These are phyloP conservation scores for Fringilla coelebs DNA, from an alignment of 2,797 vertebrate genomes.

Conservation along the genomic window DNA sequence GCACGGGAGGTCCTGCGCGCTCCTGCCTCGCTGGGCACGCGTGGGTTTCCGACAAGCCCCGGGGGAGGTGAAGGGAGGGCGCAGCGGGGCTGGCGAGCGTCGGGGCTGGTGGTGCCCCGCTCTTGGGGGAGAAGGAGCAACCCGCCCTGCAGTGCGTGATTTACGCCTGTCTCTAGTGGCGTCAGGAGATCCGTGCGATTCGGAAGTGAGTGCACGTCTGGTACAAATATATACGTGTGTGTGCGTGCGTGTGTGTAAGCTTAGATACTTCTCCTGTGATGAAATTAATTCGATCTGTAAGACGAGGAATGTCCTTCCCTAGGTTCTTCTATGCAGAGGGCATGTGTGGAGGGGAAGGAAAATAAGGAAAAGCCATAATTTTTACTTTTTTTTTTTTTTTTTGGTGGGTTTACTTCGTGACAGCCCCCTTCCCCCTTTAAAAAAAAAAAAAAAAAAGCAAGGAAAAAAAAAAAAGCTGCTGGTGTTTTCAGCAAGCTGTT, in stretches of 20 bases:
- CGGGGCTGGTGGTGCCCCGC: background rate
- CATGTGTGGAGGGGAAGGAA: background rate
- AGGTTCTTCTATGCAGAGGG: constrained; percentile 41
- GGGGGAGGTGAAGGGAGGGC: background rate
- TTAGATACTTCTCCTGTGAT: background rate
- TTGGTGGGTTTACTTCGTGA: background rate
- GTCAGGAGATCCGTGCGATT: constrained; percentile 51
- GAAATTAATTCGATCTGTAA: background rate
- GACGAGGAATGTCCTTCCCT: background rate
- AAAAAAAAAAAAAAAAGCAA: background rate
- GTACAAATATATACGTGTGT: background rate
- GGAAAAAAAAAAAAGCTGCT: background rate
- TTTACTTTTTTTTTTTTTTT: background rate
- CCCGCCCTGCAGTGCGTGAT: constrained; percentile 21
- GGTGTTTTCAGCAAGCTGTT: constrained; percentile 59
- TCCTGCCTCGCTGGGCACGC: background rate
- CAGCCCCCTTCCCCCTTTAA: background rate
- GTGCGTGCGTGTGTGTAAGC: background rate
- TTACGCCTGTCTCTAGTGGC: constrained; percentile 47
- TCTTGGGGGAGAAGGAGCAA: background rate
- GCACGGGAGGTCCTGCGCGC: background rate
- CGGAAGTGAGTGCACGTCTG: constrained; percentile 63
- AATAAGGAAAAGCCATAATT: background rate
- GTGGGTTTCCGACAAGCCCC: constrained; percentile 9
- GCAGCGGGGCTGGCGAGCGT: background rate